phyloP scores from a whole-genome alignment of 2,888 invertebrate species.

The Cataglyphis livida region DNA sequence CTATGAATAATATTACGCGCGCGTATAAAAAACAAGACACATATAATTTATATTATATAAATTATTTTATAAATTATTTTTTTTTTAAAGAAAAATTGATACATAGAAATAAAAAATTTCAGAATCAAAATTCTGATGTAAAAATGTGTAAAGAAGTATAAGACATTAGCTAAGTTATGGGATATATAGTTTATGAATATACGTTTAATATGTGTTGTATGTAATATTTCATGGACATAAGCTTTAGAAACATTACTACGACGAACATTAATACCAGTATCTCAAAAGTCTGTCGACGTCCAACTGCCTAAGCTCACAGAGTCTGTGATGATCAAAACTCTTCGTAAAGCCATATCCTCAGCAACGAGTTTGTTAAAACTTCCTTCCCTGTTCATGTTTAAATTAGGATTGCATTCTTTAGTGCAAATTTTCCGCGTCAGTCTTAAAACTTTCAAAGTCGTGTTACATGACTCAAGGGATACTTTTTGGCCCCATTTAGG shows the following conservation, averaged over 20 bases:
- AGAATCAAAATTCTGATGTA: neutral
- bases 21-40: neutral
- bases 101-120: neutral
- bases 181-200: neutral
- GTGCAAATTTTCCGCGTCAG: slow-evolving; percentile 64
- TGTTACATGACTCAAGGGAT: slow-evolving; percentile 55
- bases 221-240: slow-evolving; percentile 46
- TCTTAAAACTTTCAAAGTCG: slow-evolving; percentile 61
- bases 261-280: slow-evolving; percentile 51
- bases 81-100: neutral
- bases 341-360: slow-evolving; percentile 53
- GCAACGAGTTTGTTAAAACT: slow-evolving; percentile 71
- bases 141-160: neutral
- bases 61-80: neutral
- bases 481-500: slow-evolving; percentile 52
- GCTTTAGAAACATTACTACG: slow-evolving; percentile 41
- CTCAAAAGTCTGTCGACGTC: slow-evolving; percentile 60
- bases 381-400: slow-evolving; percentile 68
- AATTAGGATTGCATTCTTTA: slow-evolving; percentile 72
- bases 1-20: neutral
- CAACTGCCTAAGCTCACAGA: slow-evolving; percentile 56
- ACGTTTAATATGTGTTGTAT: slow-evolving; percentile 22
- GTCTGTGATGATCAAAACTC: slow-evolving; percentile 67
- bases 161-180: neutral
- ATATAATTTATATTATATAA: neutral